Evolutionary conservation across 2,797 vertebrate species (phyloP), one percentile per base, ranked within the genome.

Genomic region (Gallinago stenura): DNA sequence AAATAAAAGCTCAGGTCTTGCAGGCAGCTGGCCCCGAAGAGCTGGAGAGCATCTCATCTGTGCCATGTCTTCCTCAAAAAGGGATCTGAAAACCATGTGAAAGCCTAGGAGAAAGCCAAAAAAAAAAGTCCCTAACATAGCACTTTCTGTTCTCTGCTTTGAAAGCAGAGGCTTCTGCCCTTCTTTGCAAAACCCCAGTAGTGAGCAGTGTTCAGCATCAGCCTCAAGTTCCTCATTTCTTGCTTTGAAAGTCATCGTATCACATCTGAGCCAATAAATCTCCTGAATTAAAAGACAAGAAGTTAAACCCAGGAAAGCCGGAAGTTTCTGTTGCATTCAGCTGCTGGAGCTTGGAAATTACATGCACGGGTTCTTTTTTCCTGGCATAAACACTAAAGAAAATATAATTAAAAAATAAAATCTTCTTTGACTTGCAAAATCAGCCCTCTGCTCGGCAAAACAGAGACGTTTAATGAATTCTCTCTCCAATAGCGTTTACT

Each of bases 361-460:
- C 89, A 80, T 5, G 5, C 35, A 77, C 1, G 35, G 80, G 56
- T 71, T 82, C 37, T 89, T 80, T 62, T 39, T 92, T 41, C 72
- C 76, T 96, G 84, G 91, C 66, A 91, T 95, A 95, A 62, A 20
- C 76, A 96, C 68, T 57, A 39, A 95, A 93, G 71, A 76, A 89
- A 76, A 70, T 10, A 10, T n/a, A 85, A 80, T 70, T 56, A 19
- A 57, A 77, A 79, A 60, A 7, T 13, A 54, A 68, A 61, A 72
- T 20, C 17, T n/a, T 65, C 93, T 93, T 88, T 84, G 66, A 94
- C 79, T 60, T 93, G 78, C 89, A 97, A 94, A 96, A 97, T 87
- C 95, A 89, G 37, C 58, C 83, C 77, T 11, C 5, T 22, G n/a
- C 87, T 96, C 92, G 76, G 93, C 90, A 93, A 91, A 91, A 21